Evolutionary conservation across 2,797 vertebrate genomes (phyloP), one percentile per base, ranked within the genome.

Genomic region (Liasis olivaceus): DNA sequence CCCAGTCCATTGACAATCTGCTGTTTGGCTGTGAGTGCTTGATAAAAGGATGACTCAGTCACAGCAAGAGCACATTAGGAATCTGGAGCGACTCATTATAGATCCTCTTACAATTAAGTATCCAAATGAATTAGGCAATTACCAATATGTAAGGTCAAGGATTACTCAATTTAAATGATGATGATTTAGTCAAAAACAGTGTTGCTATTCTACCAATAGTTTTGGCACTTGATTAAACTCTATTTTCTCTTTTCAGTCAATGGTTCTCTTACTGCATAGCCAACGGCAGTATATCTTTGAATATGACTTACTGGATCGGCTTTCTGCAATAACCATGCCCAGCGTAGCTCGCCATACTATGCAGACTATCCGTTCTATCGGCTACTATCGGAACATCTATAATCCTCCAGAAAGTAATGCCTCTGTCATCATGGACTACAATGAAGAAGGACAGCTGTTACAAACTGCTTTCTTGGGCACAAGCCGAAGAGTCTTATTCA

Each of bases 251-350:
- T 97, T 96, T 72, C 96, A 99, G 99, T 99, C 99, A 95, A 99
- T 99, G 98, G 99, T 99, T 90, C 98, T 99, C 86, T 98, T 99
- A 97, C 98, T 99, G 69, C 99, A 99, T 95, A 99, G 99, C 97
- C 99, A 99, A 96, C 98, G 99, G 85, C 99, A 99, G 97, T 99
- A 99, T 96, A 99, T 99, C 97, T 99, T 99, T 9, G 99, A 99
- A 90, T 99, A 99, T 0, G 99, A 99, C 95, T 97, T 98, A 93
- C 97, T 99, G 97, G 99, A 99, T 94, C 98, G 99, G 22, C 98
- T 99, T 15, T 98, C 98, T 0, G 99, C 99, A 91, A 98, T 99
- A 96, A 99, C 99, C 63, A 99, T 99, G 99, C 99, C 99, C 92
- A 99, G 99, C 0, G 98, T 99, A 42, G 99, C 99, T 36, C 99